phyloP scores from a whole-genome alignment of 2,888 invertebrate genomes.

The Athrips mouffetella region DNA sequence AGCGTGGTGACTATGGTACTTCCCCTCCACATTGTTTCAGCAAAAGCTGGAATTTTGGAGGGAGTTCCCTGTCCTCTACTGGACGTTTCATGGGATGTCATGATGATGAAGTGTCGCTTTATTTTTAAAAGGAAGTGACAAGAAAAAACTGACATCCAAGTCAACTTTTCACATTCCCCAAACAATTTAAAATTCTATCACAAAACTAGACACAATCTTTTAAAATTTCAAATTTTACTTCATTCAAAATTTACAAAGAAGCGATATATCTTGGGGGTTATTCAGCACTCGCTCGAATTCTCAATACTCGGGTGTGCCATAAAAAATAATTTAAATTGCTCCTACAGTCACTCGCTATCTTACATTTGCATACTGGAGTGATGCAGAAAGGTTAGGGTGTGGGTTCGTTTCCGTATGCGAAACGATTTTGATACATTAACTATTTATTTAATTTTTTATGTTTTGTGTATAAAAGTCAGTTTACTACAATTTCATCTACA shows the following conservation, averaged over 20 bases:
- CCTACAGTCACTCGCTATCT: conserved; percentile 74
- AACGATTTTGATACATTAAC: background rate
- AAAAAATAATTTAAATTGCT: conserved; percentile 80
- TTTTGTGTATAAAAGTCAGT: conserved; percentile 6
- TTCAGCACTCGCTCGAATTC: conserved; percentile 55
- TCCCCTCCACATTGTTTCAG: too few species aligned
- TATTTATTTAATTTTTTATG: conserved; percentile 10
- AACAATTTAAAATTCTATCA: conserved; percentile 8
- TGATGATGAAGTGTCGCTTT: too few species aligned
- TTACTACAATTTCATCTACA: conserved; percentile 1
- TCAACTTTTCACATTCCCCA: background rate
- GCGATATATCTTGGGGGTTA: conserved; percentile 37
- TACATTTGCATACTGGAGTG: conserved; percentile 78
- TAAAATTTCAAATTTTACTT: conserved; percentile 49
- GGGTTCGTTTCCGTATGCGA: conserved; percentile 39
- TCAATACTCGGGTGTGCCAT: conserved; percentile 77
- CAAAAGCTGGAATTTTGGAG: too few species aligned
- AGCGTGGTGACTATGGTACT: too few species aligned
- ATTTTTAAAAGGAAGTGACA: too few species aligned
- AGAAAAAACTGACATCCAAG: too few species aligned
- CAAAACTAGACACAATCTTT: conserved; percentile 22
- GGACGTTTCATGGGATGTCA: too few species aligned
- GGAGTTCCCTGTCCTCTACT: too few species aligned
- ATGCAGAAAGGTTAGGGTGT: conserved; percentile 76
- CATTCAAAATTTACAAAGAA: conserved; percentile 65